A percentile compares a stretch with the other conserved stretches of the same genome.
These are phyloP conservation scores for Siderastrea radians DNA, from an alignment of 92 coral and sea anemone species.

Conservation along the genomic window DNA sequence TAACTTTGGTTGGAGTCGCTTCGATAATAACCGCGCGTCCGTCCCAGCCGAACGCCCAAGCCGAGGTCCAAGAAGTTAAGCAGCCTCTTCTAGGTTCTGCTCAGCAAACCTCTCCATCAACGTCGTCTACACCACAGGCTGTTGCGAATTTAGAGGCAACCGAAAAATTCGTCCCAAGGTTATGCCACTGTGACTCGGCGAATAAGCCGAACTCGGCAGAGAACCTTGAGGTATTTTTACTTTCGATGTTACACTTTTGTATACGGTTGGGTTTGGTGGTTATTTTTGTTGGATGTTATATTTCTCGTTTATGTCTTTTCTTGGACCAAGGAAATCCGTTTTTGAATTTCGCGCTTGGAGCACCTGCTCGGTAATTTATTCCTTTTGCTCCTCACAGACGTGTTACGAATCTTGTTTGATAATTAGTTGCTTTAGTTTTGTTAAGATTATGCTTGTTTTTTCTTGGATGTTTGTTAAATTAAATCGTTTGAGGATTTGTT, in stretches of 20 bases:
- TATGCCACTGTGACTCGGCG: background rate
- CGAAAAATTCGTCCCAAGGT: conserved; percentile 12
- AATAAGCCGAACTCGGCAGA: background rate
- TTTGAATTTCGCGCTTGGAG: background rate
- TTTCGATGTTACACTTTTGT: conserved; percentile 1
- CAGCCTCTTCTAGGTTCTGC: conserved; percentile 6
- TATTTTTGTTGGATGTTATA: background rate
- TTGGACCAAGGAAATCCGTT: background rate
- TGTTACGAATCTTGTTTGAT: background rate
- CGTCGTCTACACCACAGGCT: background rate
- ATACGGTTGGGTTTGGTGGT: conserved; percentile 17
- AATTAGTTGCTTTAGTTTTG: too few species aligned
- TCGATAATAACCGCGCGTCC: too few species aligned
- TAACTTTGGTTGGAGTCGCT: too few species aligned
- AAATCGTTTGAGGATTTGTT: too few species aligned
- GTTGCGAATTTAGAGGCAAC: background rate
- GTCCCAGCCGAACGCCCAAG: background rate
- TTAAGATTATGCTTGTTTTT: too few species aligned
- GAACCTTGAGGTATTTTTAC: conserved; percentile 20
- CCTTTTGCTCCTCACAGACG: background rate
- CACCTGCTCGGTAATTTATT: background rate
- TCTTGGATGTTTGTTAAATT: too few species aligned
- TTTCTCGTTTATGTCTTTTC: conserved; percentile 10
- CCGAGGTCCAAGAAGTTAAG: background rate
- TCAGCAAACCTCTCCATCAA: background rate